phyloP scores from a whole-genome alignment of 2,888 invertebrate genomes.

The Nasonovia ribisnigri region DNA sequence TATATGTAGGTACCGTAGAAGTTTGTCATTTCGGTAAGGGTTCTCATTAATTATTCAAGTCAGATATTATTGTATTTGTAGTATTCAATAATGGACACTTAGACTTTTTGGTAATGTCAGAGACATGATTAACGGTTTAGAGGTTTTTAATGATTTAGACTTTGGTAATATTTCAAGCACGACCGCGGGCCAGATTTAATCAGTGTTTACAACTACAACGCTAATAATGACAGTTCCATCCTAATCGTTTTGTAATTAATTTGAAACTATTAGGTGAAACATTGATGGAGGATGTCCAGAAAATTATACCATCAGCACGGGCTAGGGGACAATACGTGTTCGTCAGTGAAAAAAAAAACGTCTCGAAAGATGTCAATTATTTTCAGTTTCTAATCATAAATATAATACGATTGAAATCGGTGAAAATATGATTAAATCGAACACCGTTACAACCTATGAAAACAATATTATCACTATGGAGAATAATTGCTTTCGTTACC shows the following conservation, averaged over 20 bases:
- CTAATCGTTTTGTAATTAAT: background rate
- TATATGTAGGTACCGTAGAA: background rate
- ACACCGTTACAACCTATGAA: background rate
- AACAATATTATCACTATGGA: background rate
- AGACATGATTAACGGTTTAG: background rate
- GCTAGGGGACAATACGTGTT: background rate
- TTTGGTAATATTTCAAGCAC: slow-evolving; percentile 17
- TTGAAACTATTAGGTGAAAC: background rate
- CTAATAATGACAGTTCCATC: background rate
- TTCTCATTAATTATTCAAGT: slow-evolving; percentile 28
- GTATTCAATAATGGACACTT: slow-evolving; percentile 25
- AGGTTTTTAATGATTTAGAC: slow-evolving; percentile 24
- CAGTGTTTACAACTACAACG: background rate
- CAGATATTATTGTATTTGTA: background rate
- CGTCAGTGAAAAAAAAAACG: background rate
- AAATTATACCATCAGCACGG: background rate
- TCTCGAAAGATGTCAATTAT: background rate
- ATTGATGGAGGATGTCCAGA: background rate
- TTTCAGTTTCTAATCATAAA: background rate
- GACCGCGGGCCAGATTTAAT: slow-evolving; percentile 19
- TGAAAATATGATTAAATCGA: background rate
- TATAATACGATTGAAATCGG: background rate
- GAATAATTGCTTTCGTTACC: background rate
- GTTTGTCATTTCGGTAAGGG: slow-evolving; percentile 26
- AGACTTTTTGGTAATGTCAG: background rate